Evolutionary conservation across 92 coral and sea anemone species (phyloP).

Genomic region (Hydrozoanthus gracilis): DNA sequence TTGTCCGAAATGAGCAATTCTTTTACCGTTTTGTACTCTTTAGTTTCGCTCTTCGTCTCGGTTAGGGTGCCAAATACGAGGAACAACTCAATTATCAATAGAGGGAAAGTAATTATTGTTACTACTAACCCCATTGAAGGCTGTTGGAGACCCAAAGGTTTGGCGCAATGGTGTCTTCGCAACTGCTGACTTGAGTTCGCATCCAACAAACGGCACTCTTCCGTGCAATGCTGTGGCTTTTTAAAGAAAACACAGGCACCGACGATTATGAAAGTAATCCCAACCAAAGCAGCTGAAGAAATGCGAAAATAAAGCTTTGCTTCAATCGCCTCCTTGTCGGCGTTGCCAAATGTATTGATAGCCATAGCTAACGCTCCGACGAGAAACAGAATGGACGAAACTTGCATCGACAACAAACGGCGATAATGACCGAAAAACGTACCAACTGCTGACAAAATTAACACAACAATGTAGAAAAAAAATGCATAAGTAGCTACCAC

Average conservation of each 20-base stretch:
- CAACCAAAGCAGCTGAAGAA: constrained; percentile 50
- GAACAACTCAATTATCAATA: constrained; percentile 54
- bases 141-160: constrained; percentile 56
- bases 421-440: constrained; percentile 30
- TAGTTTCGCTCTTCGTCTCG: background rate
- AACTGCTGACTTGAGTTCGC: background rate
- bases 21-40: background rate
- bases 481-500: constrained; percentile 61
- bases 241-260: constrained; percentile 60
- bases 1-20: constrained; percentile 21
- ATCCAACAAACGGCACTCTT: background rate
- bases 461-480: constrained; percentile 55
- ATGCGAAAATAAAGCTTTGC: constrained; percentile 49
- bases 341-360: constrained; percentile 51
- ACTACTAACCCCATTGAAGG: constrained; percentile 72
- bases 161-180: background rate
- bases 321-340: constrained; percentile 7
- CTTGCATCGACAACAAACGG: constrained; percentile 54
- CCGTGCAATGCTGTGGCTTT: constrained; percentile 45
- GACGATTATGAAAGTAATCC: constrained; percentile 52
- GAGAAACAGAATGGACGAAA: constrained; percentile 58
- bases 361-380: constrained; percentile 54
- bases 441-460: constrained; percentile 49
- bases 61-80: constrained; percentile 42
- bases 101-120: constrained; percentile 58